Base-by-base conservation (phyloP, 1,140 invertebrate genomes). In the Drosophila melanica region DNA sequence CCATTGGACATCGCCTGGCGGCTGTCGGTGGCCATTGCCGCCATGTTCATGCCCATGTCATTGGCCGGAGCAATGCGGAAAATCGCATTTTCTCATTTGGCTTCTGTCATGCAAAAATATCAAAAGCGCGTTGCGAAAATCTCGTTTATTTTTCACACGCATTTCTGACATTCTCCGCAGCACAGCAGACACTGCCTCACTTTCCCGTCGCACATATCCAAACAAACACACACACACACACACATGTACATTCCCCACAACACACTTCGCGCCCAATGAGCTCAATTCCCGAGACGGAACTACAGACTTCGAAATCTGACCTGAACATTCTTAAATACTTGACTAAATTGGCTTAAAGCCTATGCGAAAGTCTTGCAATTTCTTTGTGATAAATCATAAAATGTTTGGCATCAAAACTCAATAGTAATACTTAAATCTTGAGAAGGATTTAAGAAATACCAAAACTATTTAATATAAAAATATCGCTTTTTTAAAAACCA, bases 81-180 rank as follows among this genome's bases (percentile, higher is more conserved):
- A 89, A 87, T 87, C 82, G 82, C 84, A 87, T 87, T 87, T 87
- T 87, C 82, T 87, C 82, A 89, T 87, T 87, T 87, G 84, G 82
- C 84, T 87, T 87, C 82, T 87, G 82, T 87, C 82, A 87, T 87
- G 82, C 82, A 87, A 87, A 87, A 87, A 87, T 87, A 87, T 87
- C 82, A 87, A 87, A 87, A 87, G 82, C 82, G 79, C 82, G 72
- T 65, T 81, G 82, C 79, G 82, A 87, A 86, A 87, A 87, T 87
- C 82, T 89, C 84, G 82, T 89, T 87, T 89, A 87, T 87, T 87
- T 86, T 87, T 87, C 84, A 87, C 82, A 87, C 84, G 79, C 79
- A 82, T 87, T 87, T 82, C 82, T 86, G 81, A 86, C 81, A 86
- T 81, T 78, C 66, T 60, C 74, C 59, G 8, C 44, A 57, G 63